These are phyloP conservation scores for Centroberyx gerrardi DNA, from an alignment of 2,797 vertebrate genomes.

Conservation along the genomic window DNA sequence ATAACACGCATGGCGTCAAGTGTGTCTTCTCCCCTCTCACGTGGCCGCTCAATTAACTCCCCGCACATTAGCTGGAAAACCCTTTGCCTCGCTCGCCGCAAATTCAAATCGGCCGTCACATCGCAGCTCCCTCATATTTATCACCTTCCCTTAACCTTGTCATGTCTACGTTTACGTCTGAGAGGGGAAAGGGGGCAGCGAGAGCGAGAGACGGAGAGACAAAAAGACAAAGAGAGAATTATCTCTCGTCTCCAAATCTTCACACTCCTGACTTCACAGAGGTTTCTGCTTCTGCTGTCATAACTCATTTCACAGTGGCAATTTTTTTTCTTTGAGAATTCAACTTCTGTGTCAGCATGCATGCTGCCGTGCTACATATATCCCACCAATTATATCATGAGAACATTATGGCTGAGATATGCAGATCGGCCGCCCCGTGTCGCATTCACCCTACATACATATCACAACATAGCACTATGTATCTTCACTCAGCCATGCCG, in stretches of 20 bases:
- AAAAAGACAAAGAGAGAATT: slow-evolving; percentile 22
- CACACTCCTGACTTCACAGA: slow-evolving; percentile 48
- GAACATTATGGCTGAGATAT: slow-evolving; percentile 53
- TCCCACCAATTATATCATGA: slow-evolving; percentile 44
- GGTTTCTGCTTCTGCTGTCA: slow-evolving; percentile 58
- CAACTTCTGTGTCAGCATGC: slow-evolving; percentile 63
- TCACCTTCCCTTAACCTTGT: slow-evolving; percentile 77
- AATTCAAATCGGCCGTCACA: slow-evolving; percentile 48
- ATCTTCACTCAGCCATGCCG: slow-evolving; percentile 67
- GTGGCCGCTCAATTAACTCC: slow-evolving; percentile 64
- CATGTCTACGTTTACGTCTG: slow-evolving; percentile 26
- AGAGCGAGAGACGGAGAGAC: slow-evolving; percentile 15
- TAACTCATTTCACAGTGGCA: slow-evolving; percentile 51
- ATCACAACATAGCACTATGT: slow-evolving; percentile 36
- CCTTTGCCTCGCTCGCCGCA: slow-evolving; percentile 12
- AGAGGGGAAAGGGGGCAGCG: slow-evolving; percentile 9
- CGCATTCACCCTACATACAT: slow-evolving; percentile 30
- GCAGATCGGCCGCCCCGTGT: slow-evolving; percentile 40
- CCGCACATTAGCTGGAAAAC: slow-evolving; percentile 50
- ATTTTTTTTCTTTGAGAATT: slow-evolving; percentile 41
- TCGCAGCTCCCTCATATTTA: slow-evolving; percentile 29
- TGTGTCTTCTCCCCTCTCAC: slow-evolving; percentile 32
- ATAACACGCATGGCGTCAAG: slow-evolving; percentile 29
- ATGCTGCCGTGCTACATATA: slow-evolving; percentile 28
- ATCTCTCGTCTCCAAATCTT: slow-evolving; percentile 19